phyloP scores from a whole-genome alignment of 1,140 invertebrate species.

The Nomia melanderi region DNA sequence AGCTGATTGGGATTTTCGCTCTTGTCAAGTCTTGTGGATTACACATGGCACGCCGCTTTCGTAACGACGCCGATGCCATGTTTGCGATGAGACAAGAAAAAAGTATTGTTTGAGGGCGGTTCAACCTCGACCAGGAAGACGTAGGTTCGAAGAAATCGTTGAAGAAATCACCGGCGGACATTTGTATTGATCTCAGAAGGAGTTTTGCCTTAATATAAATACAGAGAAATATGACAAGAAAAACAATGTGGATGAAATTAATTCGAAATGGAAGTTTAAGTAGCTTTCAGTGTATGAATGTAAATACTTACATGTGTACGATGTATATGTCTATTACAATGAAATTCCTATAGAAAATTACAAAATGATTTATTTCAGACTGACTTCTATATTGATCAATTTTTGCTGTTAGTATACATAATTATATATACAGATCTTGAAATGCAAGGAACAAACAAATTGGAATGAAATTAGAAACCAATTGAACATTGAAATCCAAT shows the following conservation, averaged over 20 bases:
- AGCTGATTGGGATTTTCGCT: conserved; percentile 77
- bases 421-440: no score
- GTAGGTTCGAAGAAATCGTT: background rate
- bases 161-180: background rate
- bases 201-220: background rate
- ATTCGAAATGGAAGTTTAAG: no score
- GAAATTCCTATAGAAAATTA: no score
- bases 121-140: conserved; percentile 8
- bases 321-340: no score
- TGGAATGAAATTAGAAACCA: no score
- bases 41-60: conserved; percentile 64
- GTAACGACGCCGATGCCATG: conserved; percentile 50
- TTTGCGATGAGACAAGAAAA: conserved; percentile 50
- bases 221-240: background rate
- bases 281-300: no score
- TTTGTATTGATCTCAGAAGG: background rate
- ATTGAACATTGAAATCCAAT: no score
- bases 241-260: background rate
- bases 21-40: conserved; percentile 60
- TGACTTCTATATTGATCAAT: no score
- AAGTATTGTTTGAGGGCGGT: conserved; percentile 44
- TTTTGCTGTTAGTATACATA: no score
- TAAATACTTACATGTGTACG: no score
- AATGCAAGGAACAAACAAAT: no score
- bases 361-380: no score